These are phyloP conservation scores for Chelonia mydas DNA, from an alignment of 2,797 vertebrate genomes.

Conservation along the genomic window DNA sequence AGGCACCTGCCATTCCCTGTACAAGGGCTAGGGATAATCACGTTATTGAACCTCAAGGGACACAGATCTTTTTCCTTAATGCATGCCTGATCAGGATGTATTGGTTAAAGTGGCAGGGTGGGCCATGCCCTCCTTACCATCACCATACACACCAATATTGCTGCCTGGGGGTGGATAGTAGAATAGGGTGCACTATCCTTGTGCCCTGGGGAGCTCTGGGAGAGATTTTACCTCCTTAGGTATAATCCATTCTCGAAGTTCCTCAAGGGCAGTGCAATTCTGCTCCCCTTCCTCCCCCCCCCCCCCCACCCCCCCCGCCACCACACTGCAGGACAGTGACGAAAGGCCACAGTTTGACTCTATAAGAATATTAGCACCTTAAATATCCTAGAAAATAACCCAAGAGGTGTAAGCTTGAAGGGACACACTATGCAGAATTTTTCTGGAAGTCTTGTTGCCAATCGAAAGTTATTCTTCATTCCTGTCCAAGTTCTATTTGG, in stretches of 20 bases:
- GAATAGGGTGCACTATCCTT: background rate
- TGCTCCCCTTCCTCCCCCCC: too few relatives aligned
- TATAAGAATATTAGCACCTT: too few relatives aligned
- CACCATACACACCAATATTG: background rate
- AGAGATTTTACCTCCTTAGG: too few relatives aligned
- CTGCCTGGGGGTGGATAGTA: background rate
- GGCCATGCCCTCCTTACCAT: background rate
- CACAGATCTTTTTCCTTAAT: background rate
- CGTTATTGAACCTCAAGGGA: background rate
- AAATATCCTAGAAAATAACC: background rate
- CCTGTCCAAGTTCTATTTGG: background rate
- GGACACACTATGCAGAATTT: background rate
- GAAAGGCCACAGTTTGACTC: too few relatives aligned
- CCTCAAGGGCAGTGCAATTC: too few relatives aligned
- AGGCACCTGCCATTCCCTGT: background rate
- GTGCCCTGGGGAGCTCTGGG: too few relatives aligned
- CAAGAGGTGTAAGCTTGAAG: background rate
- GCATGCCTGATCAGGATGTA: background rate
- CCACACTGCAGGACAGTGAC: too few relatives aligned
- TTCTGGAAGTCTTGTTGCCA: background rate
- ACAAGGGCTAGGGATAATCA: background rate
- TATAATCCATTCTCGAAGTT: too few relatives aligned
- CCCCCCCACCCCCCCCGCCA: too few relatives aligned
- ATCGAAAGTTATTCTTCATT: background rate
- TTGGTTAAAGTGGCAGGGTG: fast-evolving